Evolutionary conservation across 2,113 vertebrate genomes (phyloP).

Genomic region (Etheostoma cragini): DNA sequence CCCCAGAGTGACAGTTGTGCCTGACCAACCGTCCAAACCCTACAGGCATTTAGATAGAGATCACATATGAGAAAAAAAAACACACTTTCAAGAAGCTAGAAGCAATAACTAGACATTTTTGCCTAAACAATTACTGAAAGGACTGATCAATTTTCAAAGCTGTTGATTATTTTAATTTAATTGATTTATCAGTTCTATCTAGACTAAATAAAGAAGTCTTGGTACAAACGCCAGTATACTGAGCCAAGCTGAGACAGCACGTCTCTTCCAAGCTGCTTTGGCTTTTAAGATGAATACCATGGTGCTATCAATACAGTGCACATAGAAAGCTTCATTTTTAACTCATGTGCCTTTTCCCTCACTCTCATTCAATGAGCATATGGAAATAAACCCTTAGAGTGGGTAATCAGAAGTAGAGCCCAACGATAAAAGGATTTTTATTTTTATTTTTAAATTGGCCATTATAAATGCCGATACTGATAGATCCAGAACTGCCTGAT

Average conservation of each 20-base stretch:
- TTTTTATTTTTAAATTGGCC: too few species aligned
- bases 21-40: too few species aligned
- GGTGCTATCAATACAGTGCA: not conserved
- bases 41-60: not conserved
- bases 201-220: not conserved
- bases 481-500: too few species aligned
- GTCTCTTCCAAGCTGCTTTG: not conserved
- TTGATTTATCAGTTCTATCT: not conserved
- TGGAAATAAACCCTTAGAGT: conserved; percentile 56
- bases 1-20: too few species aligned
- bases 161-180: too few species aligned
- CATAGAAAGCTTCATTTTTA: conserved; percentile 42
- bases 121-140: not conserved
- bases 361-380: conserved; percentile 37
- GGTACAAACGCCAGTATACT: not conserved
- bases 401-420: conserved; percentile 30
- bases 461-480: too few species aligned
- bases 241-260: not conserved
- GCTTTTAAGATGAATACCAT: not conserved
- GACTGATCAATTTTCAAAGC: not conserved
- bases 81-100: not conserved
- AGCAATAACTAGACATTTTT: not conserved
- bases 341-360: conserved; percentile 17
- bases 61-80: not conserved
- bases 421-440: too few species aligned